Evolutionary conservation across 2,797 vertebrate species (phyloP), one percentile per base, ranked within the genome.

Genomic region (Echeneis naucrates): DNA sequence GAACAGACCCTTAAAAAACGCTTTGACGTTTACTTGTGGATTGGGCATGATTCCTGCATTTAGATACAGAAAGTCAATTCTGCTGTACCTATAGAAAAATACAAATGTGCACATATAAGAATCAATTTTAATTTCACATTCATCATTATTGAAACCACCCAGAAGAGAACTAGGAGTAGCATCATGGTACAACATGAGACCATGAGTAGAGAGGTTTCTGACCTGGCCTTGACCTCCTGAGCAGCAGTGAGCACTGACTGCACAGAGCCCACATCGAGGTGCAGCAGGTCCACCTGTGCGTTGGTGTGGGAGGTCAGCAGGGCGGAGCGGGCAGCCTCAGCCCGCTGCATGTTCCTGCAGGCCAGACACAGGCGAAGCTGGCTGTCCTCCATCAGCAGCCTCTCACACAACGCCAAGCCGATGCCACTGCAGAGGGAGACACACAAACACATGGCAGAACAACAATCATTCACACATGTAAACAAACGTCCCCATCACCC

Each of bases 11-110:
- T 81, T 95, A 77, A 97, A 92, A 82, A 99, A 94, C 0, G 95
- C 96, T 83, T 89, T 93, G 33, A 95, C 35, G 84, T 95, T 95
- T 42, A 99, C 75, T 0, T 93, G 95, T 0, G 98, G 96, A 84
- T 96, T 97, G 13, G 97, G 97, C 97, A 99, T 99, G 82, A 98
- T 96, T 8, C 98, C 98, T 50, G 98, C 98, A 19, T 99, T 99
- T n/a, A 99, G 93, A 89, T 95, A 99, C 21, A 99, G 69, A 42
- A 92, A 97, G 84, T 99, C 97, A 57, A 99, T 82, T 70, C 86
- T 94, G 74, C 87, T 91, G 92, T 97, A 99, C 90, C 98, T 99
- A 84, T 50, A 74, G 33, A 53, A 44, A 78, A 80, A 72, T 12
- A 76, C n/a, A 47, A 51, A 65, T 1, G 2, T 35, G 21, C 2